Evolutionary conservation across 1,140 invertebrate species (phyloP), one percentile per base, ranked within the genome.

Genomic region (Drosophila ironensis): DNA sequence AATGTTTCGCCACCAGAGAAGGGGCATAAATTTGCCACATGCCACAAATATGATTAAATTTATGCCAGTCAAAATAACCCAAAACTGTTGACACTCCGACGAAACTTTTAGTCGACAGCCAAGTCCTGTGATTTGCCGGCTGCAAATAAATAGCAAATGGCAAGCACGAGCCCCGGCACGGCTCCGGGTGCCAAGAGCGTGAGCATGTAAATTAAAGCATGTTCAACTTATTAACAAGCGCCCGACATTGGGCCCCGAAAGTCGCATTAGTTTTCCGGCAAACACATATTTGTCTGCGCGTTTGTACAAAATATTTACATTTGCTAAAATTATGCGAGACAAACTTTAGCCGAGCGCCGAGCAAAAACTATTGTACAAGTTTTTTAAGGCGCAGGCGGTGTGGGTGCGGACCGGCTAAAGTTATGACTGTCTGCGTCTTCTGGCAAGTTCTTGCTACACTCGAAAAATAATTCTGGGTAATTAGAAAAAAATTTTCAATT

Each of bases 181-280:
- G 45, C 7, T 24, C 25, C 7, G 27, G 17, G 22, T 11, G 0
- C 30, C 20, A 14, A 22, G 38, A 30, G 20, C 66, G 54, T 61
- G 44, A 52, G 40, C 70, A 69, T 84, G 74, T 68, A 84, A 80
- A 86, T 86, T 86, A 86, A 84, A 86, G 68, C 80, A 86, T 86
- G 80, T 68, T 72, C 67, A 73, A 86, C 71, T 86, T 86, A 86
- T 86, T 86, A 86, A 86, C 80, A 86, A 57, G 73, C n/a, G n/a
- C 45, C 33, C 38, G 45, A 69, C 59, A 61, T 40, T 37, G 54
- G 40, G 57, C 56, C 68, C 63, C 78, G 35, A 64, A 84, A 76
- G 77, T 76, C 78, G 67, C 77, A 86, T 82, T 84, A 73, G 78
- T 78, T 78, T 64, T 69, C 54, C 56, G 52, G 22, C 56, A 60